These are phyloP conservation scores for Morelia viridis DNA, from an alignment of 2,797 vertebrate species.

Conservation along the genomic window DNA sequence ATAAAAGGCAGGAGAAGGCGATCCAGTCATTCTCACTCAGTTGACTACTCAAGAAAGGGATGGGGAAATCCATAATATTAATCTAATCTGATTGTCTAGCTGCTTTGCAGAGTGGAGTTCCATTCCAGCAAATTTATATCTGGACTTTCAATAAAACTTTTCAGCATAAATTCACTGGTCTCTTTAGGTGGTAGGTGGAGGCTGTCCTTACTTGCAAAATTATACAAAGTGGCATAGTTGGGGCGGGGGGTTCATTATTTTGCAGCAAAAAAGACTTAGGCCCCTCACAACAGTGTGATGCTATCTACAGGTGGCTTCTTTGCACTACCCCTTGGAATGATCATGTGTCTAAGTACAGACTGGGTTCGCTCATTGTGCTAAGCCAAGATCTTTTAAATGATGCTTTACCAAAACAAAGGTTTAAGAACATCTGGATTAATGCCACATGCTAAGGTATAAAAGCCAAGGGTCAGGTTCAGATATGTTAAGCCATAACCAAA, in stretches of 20 bases:
- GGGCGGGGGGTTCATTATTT: background rate
- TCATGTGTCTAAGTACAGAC: background rate
- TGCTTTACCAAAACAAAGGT: background rate
- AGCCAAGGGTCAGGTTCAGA: background rate
- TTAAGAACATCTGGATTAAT: background rate
- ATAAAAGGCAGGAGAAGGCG: background rate
- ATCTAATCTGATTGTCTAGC: background rate
- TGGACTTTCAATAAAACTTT: background rate
- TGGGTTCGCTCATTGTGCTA: background rate
- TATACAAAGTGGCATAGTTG: background rate
- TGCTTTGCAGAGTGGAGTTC: background rate
- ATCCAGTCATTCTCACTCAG: background rate
- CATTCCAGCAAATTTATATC: background rate
- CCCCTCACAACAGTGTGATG: background rate
- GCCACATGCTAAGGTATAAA: background rate
- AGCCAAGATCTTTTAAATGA: background rate
- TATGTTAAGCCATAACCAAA: background rate
- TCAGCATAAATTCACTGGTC: background rate
- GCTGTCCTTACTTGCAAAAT: background rate
- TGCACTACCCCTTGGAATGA: background rate
- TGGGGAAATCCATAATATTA: background rate
- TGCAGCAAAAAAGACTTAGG: background rate
- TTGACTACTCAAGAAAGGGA: background rate
- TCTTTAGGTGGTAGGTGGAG: background rate
- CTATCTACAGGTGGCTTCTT: background rate